Evolutionary conservation across 2,888 invertebrate species (phyloP).

Genomic region (Orthosia cruda): DNA sequence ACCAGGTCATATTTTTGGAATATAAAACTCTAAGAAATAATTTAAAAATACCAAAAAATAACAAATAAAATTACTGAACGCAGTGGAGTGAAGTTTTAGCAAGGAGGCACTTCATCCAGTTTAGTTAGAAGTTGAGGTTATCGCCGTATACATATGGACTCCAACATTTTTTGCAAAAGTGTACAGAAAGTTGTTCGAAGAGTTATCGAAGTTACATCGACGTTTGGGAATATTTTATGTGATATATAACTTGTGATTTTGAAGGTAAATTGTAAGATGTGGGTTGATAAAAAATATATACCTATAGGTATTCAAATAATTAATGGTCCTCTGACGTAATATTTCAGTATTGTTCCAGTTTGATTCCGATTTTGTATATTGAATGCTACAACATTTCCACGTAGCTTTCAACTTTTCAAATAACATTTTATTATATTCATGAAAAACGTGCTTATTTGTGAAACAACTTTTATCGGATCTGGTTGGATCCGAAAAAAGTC

Average conservation of each 20-base stretch:
- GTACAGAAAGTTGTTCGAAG: constrained; percentile 1
- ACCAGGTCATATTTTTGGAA: too few species aligned
- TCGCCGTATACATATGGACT: not conserved
- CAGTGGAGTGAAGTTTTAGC: not conserved
- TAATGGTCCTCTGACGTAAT: not conserved
- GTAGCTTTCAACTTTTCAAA: constrained; percentile 1
- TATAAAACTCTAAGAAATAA: too few species aligned
- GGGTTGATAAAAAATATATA: not conserved
- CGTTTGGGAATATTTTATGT: constrained; percentile 33
- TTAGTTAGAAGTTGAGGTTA: not conserved
- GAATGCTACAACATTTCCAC: not conserved
- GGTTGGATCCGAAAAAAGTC: not conserved
- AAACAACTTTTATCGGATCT: not conserved
- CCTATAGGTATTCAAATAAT: too few species aligned
- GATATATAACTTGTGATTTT: constrained; percentile 19
- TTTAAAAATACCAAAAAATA: not conserved
- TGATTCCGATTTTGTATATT: not conserved
- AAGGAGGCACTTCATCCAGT: not conserved
- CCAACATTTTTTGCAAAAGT: not conserved
- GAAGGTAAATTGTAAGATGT: not conserved
- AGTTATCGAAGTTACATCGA: constrained; percentile 21
- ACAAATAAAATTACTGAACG: not conserved
- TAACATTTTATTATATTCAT: not conserved
- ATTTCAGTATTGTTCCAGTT: not conserved
- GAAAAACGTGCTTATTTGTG: constrained; percentile 14